Conservation (phyloP, 2,113 vertebrate species). For the Prionailurus viverrinus region DNA sequence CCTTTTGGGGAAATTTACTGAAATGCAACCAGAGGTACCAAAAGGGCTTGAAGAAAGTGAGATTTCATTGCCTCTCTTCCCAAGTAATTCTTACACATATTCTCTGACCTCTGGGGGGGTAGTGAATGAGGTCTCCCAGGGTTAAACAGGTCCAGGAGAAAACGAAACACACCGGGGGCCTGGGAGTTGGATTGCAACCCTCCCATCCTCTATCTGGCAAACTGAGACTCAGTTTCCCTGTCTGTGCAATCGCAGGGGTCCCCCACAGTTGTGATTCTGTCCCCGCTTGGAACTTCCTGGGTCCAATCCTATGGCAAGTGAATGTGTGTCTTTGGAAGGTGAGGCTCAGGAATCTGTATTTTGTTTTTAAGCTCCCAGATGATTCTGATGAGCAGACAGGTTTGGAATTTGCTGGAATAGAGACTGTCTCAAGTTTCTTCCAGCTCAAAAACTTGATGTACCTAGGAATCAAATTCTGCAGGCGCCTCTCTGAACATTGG, state of each 20-base stretch:
- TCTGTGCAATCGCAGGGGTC: neutral
- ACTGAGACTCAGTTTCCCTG: neutral
- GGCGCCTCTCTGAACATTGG: neutral
- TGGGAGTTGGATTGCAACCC: neutral
- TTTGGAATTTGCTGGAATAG: conserved; percentile 62
- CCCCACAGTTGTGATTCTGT: neutral
- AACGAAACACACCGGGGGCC: accelerated
- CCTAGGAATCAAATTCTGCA: conserved; percentile 68
- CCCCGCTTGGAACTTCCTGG: neutral
- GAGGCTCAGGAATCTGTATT: neutral
- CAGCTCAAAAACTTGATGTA: conserved; percentile 38
- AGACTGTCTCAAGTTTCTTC: conserved; percentile 44
- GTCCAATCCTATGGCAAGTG: neutral
- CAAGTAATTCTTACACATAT: neutral
- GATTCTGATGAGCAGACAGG: conserved; percentile 52
- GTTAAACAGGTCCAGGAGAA: neutral
- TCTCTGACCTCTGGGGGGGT: neutral
- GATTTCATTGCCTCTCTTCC: neutral
- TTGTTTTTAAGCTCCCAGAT: neutral
- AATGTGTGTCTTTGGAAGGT: neutral
- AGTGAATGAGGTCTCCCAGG: neutral
- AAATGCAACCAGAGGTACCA: neutral
- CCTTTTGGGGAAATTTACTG: neutral
- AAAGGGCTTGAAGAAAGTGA: neutral
- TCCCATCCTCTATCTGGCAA: neutral